Evolutionary conservation across 2,113 vertebrate genomes (phyloP), one percentile per base, ranked within the genome.

Genomic region (Odontesthes bonariensis): DNA sequence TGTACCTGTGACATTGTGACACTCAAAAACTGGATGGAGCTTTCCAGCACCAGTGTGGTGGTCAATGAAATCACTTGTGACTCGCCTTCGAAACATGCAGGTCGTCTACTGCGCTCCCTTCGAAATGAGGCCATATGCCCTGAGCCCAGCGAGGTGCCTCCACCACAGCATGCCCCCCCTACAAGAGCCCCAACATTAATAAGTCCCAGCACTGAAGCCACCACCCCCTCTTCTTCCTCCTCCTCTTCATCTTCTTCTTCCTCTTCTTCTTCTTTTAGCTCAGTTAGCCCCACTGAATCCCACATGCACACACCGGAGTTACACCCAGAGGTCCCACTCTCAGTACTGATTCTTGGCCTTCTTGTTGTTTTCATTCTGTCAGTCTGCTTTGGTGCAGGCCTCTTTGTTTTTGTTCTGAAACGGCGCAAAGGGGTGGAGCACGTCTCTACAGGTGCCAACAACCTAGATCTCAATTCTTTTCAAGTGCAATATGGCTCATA

Each of bases 281-380:
- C 92, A 0, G 91, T 88, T 4, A 92, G 88, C 56, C 94, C 96
- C 0, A 96, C 96, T 5, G 97, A 96, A 51, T 91, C 95, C 49
- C 68, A n/a, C 20, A 90, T 86, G 13, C 69, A 85, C 23, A 83
- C 96, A 17, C 88, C 96, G 0, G 96, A 98, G 69, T 70, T 96
- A 1, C 96, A 96, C 81, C 95, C 96, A 0, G 97, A 99, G 83
- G 97, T 99, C 49, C 98, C 98, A 0, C 94, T 99, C 0, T 99
- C 98, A 0, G 98, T 99, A 77, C 94, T 99, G 47, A 99, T 99
- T 82, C 92, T 99, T 27, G 98, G 98, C 61, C 92, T 99, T 42
- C 95, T 99, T 12, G 96, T 99, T 1, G 98, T 99, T 81, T 99
- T 99, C 84, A 98, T 99, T 81, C 89, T 99, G 1, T 98, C 97